These are phyloP conservation scores for Nothoprocta pentlandii DNA, from an alignment of 2,113 vertebrate species.

Conservation along the genomic window DNA sequence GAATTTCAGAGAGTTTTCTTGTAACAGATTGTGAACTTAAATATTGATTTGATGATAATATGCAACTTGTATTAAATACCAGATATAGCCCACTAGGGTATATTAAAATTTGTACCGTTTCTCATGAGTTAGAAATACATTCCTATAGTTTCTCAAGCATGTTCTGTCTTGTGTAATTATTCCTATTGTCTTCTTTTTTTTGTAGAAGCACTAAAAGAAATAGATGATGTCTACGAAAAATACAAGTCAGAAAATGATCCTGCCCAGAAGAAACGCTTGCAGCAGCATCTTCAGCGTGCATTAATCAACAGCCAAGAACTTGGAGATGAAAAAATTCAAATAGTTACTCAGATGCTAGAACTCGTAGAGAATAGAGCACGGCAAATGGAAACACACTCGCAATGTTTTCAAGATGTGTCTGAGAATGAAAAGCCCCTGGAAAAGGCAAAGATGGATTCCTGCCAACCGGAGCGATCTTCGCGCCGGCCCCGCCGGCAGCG, in stretches of 20 bases:
- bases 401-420: constrained; percentile 88
- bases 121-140: background rate
- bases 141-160: background rate
- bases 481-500: constrained; percentile 92
- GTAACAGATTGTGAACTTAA: background rate
- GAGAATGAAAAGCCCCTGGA: constrained; percentile 83
- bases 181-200: background rate
- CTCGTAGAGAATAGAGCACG: constrained; percentile 94
- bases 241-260: constrained; percentile 92
- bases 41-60: background rate
- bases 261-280: constrained; percentile 90
- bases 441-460: constrained; percentile 80
- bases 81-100: background rate
- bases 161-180: constrained; percentile 6
- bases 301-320: constrained; percentile 96
- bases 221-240: constrained; percentile 95
- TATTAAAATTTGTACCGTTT: background rate
- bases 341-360: constrained; percentile 97
- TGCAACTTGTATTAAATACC: background rate
- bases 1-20: background rate
- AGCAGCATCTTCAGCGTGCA: constrained; percentile 93
- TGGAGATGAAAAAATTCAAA: constrained; percentile 97
- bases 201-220: constrained; percentile 95
- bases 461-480: constrained; percentile 86
- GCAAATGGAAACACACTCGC: constrained; percentile 94